phyloP scores from a whole-genome alignment of 2,888 invertebrate species.

The Ellobium chinense region DNA sequence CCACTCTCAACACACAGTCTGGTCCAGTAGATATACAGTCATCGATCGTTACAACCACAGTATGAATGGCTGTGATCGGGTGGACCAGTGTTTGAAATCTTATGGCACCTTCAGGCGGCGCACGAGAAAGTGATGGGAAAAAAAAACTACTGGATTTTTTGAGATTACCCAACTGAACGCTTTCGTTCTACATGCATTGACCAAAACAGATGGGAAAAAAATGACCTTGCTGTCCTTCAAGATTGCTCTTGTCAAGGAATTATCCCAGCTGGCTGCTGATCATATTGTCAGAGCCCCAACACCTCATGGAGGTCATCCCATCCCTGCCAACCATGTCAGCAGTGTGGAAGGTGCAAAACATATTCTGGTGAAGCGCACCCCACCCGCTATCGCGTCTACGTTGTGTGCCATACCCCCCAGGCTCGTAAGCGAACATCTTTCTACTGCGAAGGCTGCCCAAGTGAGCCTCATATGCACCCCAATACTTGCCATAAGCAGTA shows the following conservation, averaged over 20 bases:
- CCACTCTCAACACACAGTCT: background rate
- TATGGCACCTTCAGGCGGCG: background rate
- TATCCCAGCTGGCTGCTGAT: background rate
- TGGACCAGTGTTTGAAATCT: background rate
- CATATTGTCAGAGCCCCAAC: background rate
- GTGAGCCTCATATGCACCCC: no score
- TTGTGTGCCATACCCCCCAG: no score
- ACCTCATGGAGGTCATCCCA: no score
- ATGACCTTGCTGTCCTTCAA: background rate
- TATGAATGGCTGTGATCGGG: slow-evolving; percentile 7
- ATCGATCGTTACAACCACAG: background rate
- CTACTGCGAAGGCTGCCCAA: no score
- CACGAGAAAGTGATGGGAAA: background rate
- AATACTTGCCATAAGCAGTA: no score
- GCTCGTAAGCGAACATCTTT: no score
- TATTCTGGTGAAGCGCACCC: no score
- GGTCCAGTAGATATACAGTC: background rate
- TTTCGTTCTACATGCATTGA: background rate
- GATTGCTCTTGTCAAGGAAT: background rate
- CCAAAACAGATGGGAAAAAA: background rate
- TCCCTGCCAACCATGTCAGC: no score
- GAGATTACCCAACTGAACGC: background rate
- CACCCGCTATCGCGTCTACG: no score
- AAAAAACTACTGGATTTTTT: background rate
- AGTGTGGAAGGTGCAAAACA: no score